A percentile compares a stretch with the other conserved stretches of the same genome.
Evolutionary conservation across 2,888 invertebrate genomes (phyloP).

Genomic region (Tipula confusa): DNA sequence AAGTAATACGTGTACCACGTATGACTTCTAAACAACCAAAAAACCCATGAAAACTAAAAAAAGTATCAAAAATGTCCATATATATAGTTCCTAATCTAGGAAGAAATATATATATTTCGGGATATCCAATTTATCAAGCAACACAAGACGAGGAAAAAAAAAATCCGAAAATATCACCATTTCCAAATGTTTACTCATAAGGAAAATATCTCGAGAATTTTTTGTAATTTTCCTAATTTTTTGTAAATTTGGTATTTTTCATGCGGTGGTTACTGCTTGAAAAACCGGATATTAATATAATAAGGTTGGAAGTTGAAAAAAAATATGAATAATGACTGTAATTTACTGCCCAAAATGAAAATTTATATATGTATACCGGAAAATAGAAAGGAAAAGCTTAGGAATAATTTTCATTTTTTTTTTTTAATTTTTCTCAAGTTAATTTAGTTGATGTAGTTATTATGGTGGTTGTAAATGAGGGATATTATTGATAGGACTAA

Average conservation of each 20-base stretch:
- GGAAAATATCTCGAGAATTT: not conserved
- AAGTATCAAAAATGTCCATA: not conserved
- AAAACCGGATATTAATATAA: constrained; percentile 9
- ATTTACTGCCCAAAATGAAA: not conserved
- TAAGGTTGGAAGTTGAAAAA: constrained; percentile 3
- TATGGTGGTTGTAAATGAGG: not conserved
- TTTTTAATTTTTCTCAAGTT: not conserved
- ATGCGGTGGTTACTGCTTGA: not conserved
- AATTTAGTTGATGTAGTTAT: not conserved
- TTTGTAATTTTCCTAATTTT: constrained; percentile 8
- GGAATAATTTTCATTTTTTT: not conserved
- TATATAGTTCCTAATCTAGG: not conserved
- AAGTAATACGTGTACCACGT: not conserved
- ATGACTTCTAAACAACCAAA: not conserved
- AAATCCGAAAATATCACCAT: not conserved
- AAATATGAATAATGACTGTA: not conserved
- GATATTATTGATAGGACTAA: not conserved
- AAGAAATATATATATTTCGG: not conserved
- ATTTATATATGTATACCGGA: not conserved
- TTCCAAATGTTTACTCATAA: constrained; percentile 20
- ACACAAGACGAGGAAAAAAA: not conserved
- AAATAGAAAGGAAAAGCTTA: not conserved
- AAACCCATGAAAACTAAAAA: not conserved
- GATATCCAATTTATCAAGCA: not conserved
- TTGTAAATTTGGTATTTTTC: not conserved